Evolutionary conservation across 2,797 vertebrate genomes (phyloP), one percentile per base, ranked within the genome.

Genomic region (Leptatherina wallacei): DNA sequence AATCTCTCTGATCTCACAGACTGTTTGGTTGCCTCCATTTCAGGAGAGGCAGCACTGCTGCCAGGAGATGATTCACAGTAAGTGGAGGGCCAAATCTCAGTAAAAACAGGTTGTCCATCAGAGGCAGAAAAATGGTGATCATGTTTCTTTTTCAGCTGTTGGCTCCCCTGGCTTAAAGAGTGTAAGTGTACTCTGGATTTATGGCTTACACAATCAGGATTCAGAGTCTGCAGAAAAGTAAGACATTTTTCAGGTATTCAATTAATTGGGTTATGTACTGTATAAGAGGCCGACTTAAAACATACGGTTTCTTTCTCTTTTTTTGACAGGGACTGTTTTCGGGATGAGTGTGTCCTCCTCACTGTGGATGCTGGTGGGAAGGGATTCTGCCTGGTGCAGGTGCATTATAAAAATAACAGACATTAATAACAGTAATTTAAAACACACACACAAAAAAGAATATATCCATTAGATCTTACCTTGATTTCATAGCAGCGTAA

Each of bases 1-100:
- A 49, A 66, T 54, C 80, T 60, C 24, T 61, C 58, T 57, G 47
- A 64, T 62, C 24, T 59, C 14, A 30, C 56, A 49, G 73, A 38
- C 3, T 3, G 71, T 49, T 75, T 69, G 1, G 14, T 38, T 54
- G 30, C 20, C 3, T 86, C 78, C 55, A 75, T 82, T 66, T 82
- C 52, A 33, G 71, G 76, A 67, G 67, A 76, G 24, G 33, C 11
- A 16, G 61, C 30, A 9, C 36, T 52, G 61, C 66, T 85, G 22
- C 51, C 22, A 65, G 74, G 61, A 68, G 91, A 82, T 6, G 87
- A 80, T 61, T 83, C 91, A 30, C 59, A 75, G 18, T 95, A 95
- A 4, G 89, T 90, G 13, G 94, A 95, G 7, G 94, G 92, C 95
- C 96, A 96, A n/a, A 91, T 94, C 58, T 95, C 94, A 18, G 88